A percentile compares a stretch with the other conserved stretches of the same genome.
Conservation (phyloP, 2,113 vertebrate species). For the Notiomystis cincta region DNA sequence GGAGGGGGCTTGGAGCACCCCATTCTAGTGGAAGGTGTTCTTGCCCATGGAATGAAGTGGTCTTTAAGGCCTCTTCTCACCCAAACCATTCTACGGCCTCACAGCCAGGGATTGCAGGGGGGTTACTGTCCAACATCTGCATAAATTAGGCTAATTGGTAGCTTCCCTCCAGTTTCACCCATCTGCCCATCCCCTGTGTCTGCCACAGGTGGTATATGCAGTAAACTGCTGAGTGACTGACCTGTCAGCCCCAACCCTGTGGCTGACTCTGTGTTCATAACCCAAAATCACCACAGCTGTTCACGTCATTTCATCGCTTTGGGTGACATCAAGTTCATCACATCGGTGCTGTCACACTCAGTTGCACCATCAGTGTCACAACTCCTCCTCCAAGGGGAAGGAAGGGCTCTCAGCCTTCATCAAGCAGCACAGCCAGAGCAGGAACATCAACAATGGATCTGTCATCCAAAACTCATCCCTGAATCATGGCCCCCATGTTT, state of each 20-base stretch:
- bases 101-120: neutral
- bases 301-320: neutral
- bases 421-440: neutral
- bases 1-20: neutral
- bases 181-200: neutral
- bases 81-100: neutral
- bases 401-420: neutral
- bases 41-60: neutral
- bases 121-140: neutral
- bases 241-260: neutral
- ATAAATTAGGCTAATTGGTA: neutral
- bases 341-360: neutral
- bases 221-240: neutral
- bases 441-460: neutral
- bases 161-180: neutral
- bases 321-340: neutral
- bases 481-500: neutral
- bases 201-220: neutral
- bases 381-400: neutral
- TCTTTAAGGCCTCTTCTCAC: neutral
- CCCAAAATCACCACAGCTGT: neutral
- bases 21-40: neutral
- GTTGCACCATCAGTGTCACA: neutral
- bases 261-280: neutral
- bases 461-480: neutral